A percentile compares a stretch with the other conserved stretches of the same genome.
These are phyloP conservation scores for Hydrolagus colliei DNA, from an alignment of 2,797 vertebrate species.

Conservation along the genomic window DNA sequence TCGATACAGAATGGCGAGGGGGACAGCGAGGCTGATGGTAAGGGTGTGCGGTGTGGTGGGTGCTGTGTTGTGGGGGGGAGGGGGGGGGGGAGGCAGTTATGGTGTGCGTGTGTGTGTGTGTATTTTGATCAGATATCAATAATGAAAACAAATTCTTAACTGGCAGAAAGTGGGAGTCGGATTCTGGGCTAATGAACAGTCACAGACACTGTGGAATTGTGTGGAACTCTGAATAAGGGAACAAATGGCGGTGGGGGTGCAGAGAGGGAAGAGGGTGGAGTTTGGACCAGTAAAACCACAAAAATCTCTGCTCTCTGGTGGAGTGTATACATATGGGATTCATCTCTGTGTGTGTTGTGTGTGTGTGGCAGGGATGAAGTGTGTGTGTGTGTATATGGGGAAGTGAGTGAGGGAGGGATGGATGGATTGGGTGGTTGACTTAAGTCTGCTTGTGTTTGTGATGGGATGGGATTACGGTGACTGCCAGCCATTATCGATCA, in stretches of 20 bases:
- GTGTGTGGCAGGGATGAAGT: neutral
- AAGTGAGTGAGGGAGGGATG: no score
- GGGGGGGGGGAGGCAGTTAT: neutral
- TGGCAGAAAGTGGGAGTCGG: no score
- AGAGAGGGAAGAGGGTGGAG: neutral
- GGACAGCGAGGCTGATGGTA: slow-evolving; percentile 54
- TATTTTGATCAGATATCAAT: no score
- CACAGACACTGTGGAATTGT: neutral
- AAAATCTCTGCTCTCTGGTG: neutral
- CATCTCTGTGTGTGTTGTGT: slow-evolving; percentile 28
- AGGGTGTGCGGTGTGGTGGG: slow-evolving; percentile 56
- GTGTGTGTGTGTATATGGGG: neutral
- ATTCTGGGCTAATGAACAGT: neutral
- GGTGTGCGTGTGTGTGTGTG: neutral
- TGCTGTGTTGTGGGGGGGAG: neutral
- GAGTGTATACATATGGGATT: neutral
- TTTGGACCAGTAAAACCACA: neutral
- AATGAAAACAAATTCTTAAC: no score
- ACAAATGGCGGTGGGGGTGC: no score
- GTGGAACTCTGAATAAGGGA: neutral
- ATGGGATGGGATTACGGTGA: no score
- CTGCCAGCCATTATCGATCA: no score
- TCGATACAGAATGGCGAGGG: slow-evolving; percentile 6
- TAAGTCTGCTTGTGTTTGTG: no score
- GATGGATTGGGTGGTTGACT: no score